phyloP scores from a whole-genome alignment of 2,888 invertebrate genomes.

The Dastarcus helophoroides region DNA sequence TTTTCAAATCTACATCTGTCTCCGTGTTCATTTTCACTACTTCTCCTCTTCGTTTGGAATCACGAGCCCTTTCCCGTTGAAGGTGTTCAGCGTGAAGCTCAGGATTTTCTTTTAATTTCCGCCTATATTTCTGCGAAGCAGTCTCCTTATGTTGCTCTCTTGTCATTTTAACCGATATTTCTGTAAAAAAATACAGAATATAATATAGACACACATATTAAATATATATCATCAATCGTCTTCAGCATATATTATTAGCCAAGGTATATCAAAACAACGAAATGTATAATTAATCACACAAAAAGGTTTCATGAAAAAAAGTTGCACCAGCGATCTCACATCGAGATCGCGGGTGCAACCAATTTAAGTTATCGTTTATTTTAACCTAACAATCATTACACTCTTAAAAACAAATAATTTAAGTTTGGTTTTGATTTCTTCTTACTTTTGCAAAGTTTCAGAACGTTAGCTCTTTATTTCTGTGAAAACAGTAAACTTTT shows the following conservation, averaged over 20 bases:
- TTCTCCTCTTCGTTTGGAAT: slow-evolving; percentile 8
- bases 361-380: no score
- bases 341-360: no score
- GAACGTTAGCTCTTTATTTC: no score
- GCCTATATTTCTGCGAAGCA: slow-evolving; percentile 7
- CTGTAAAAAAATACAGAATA: slow-evolving; percentile 2
- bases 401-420: no score
- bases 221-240: slow-evolving; percentile 7
- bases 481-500: background rate
- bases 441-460: slow-evolving; percentile 1
- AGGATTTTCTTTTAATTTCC: slow-evolving; percentile 8
- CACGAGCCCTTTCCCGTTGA: slow-evolving; percentile 1
- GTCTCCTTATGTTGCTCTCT: no score
- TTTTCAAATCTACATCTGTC: slow-evolving; percentile 8
- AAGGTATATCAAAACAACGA: slow-evolving; percentile 6
- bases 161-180: no score
- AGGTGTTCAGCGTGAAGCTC: slow-evolving; percentile 7
- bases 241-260: slow-evolving; percentile 8
- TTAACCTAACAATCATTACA: no score
- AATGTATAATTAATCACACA: no score
- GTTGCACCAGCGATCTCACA: no score
- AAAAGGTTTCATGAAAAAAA: no score
- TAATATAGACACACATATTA: slow-evolving; percentile 5
- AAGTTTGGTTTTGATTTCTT: slow-evolving; percentile 6
- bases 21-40: slow-evolving; percentile 7